A percentile compares a stretch with the other conserved stretches of the same genome.
These are phyloP conservation scores for Pilophorus perplexus DNA, from an alignment of 2,888 invertebrate genomes.

Conservation along the genomic window DNA sequence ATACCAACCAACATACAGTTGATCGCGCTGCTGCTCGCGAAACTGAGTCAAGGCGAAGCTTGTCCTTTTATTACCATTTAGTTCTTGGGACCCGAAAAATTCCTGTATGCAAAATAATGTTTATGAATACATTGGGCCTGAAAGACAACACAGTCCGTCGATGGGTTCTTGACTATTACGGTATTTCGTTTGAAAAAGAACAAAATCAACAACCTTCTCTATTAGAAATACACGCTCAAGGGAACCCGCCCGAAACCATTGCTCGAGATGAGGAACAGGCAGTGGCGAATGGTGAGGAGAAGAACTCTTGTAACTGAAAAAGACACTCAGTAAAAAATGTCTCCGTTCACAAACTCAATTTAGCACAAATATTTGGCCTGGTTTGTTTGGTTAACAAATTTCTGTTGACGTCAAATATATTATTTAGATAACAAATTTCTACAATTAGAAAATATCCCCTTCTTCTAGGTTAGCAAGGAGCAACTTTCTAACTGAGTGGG, in stretches of 20 bases:
- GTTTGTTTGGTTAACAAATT: no score
- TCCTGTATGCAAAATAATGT: not conserved
- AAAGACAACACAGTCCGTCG: not conserved
- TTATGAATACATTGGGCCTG: not conserved
- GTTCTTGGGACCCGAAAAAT: not conserved
- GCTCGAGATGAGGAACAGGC: no score
- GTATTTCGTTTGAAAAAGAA: not conserved
- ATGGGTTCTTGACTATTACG: not conserved
- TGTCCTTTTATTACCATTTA: not conserved
- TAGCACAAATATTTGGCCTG: no score
- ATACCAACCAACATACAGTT: constrained; percentile 1
- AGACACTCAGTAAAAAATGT: not conserved
- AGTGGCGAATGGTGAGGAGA: no score
- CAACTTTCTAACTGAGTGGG: not conserved
- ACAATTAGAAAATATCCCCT: no score
- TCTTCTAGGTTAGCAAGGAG: not conserved
- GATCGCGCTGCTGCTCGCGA: not conserved
- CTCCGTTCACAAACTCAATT: not conserved
- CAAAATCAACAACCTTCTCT: no score
- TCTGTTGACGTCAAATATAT: no score
- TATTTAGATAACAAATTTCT: no score
- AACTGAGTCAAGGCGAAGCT: not conserved
- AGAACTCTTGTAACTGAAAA: no score
- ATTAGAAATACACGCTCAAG: no score
- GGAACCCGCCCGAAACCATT: no score